phyloP scores from a whole-genome alignment of 2,797 vertebrate genomes.

The Sebastes vulpes region DNA sequence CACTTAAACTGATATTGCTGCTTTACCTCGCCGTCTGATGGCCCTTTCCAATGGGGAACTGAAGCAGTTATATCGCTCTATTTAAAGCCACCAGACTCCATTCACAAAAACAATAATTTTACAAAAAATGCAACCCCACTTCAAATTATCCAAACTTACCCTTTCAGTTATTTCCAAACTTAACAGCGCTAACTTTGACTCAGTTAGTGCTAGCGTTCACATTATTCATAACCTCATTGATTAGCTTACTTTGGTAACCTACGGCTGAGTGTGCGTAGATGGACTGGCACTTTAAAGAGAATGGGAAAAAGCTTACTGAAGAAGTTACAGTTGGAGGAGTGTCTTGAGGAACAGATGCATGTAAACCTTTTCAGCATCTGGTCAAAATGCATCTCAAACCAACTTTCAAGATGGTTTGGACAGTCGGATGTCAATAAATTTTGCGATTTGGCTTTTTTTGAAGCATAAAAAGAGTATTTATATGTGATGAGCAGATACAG shows the following conservation, averaged over 20 bases:
- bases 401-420: background rate
- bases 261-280: background rate
- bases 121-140: too few relatives aligned
- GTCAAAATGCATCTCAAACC: background rate
- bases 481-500: background rate
- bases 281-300: background rate
- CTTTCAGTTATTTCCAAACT: too few relatives aligned
- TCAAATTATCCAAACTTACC: too few relatives aligned
- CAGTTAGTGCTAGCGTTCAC: too few relatives aligned
- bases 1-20: fast-evolving
- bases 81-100: too few relatives aligned
- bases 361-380: background rate
- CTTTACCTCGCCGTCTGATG: too few relatives aligned
- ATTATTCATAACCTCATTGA: too few relatives aligned
- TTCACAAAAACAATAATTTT: too few relatives aligned
- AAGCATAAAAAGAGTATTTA: background rate
- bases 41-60: too few relatives aligned
- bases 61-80: too few relatives aligned
- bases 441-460: background rate
- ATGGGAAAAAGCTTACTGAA: background rate
- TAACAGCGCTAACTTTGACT: too few relatives aligned
- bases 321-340: background rate
- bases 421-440: background rate
- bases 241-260: too few relatives aligned
- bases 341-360: background rate